phyloP scores from a whole-genome alignment of 2,888 invertebrate genomes.

The Parelbella ahira region DNA sequence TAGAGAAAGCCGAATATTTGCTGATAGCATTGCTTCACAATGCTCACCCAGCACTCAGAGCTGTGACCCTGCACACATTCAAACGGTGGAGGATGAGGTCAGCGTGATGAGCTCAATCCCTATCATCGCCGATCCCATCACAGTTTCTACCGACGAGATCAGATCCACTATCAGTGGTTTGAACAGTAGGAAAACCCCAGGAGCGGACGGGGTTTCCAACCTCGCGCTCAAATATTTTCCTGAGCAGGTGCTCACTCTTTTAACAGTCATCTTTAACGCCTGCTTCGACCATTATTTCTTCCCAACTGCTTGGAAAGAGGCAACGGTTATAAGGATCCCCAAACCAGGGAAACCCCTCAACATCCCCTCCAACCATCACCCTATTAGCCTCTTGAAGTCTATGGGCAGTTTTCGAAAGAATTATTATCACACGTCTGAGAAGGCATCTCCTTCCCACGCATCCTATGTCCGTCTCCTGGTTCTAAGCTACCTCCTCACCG shows the following conservation, averaged over 20 bases:
- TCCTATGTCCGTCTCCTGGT: too few species aligned
- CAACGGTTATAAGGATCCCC: constrained; percentile 4
- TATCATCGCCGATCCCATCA: constrained; percentile 4
- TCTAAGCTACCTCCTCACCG: too few species aligned
- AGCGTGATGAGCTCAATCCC: not conserved
- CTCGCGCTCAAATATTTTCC: constrained; percentile 7
- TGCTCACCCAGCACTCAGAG: not conserved
- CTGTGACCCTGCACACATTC: not conserved
- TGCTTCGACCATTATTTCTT: constrained; percentile 4
- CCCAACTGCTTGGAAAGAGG: constrained; percentile 6
- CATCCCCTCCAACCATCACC: not conserved
- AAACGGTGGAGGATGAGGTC: constrained; percentile 9
- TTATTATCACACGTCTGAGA: not conserved
- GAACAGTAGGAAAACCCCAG: constrained; percentile 4
- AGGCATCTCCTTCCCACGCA: constrained; percentile 9
- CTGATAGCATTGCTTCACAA: constrained; percentile 3
- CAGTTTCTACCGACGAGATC: not conserved
- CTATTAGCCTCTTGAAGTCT: constrained; percentile 11
- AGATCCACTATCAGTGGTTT: not conserved
- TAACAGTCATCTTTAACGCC: not conserved
- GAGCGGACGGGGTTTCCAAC: constrained; percentile 11
- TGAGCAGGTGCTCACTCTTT: not conserved
- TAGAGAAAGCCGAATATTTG: constrained; percentile 6
- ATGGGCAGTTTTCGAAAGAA: constrained; percentile 2
- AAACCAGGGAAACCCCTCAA: constrained; percentile 13